phyloP scores from a whole-genome alignment of 2,888 invertebrate genomes.

The Noctua fimbriata region DNA sequence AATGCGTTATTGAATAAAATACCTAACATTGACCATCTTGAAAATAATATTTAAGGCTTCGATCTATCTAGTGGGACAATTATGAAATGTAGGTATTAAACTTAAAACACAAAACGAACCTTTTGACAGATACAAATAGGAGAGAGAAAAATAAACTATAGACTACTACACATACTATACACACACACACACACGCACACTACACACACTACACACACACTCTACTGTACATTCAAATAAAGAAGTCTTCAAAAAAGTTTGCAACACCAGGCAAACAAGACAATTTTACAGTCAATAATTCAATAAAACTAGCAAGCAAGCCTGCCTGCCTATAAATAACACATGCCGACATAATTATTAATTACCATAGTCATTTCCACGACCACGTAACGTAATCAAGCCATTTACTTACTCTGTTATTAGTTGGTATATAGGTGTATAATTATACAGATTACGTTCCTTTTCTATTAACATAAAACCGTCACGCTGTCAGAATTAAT shows the following conservation, averaged over 20 bases:
- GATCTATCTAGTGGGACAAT: background rate
- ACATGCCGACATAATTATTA: slow-evolving; percentile 22
- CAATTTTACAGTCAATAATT: background rate
- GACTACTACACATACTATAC: too few species aligned
- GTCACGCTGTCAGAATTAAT: slow-evolving; percentile 45
- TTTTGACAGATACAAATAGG: background rate
- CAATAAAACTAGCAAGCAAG: background rate
- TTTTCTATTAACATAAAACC: slow-evolving; percentile 13
- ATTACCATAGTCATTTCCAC: slow-evolving; percentile 15
- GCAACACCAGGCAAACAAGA: background rate
- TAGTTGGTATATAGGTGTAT: too few species aligned
- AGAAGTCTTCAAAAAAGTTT: background rate
- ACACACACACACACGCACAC: too few species aligned
- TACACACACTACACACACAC: too few species aligned
- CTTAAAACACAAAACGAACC: background rate
- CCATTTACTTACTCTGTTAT: background rate
- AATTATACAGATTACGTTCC: background rate
- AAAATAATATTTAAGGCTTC: background rate
- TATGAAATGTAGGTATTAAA: background rate
- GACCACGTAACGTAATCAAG: background rate
- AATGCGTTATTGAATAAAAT: background rate
- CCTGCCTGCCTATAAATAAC: slow-evolving; percentile 1
- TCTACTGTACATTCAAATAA: background rate
- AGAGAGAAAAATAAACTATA: background rate
- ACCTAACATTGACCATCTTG: background rate